Percentiles rank a stretch among this genome's conserved stretches.
These are phyloP conservation scores for Conus betulinus DNA, from an alignment of 1,140 invertebrate genomes.

Conservation along the genomic window DNA sequence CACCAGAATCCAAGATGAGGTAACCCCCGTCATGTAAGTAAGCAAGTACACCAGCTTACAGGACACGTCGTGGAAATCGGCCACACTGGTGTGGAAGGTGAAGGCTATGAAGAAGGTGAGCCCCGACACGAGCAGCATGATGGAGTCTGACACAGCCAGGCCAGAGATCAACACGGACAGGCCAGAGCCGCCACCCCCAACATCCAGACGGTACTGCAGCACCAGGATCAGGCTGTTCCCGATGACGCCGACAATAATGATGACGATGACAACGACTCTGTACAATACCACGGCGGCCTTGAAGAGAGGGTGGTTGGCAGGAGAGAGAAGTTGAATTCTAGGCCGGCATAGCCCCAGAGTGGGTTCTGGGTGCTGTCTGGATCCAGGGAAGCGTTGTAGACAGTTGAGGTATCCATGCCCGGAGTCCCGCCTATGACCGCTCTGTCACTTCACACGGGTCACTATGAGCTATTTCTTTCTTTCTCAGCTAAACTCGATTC, in stretches of 20 bases:
- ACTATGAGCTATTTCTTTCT: too few species aligned
- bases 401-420: too few species aligned
- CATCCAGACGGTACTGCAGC: neutral
- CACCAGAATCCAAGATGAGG: conserved; percentile 5
- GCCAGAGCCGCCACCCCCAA: neutral
- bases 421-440: too few species aligned
- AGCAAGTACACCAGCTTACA: conserved; percentile 5
- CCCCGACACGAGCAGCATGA: neutral
- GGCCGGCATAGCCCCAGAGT: neutral
- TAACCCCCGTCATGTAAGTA: neutral
- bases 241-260: neutral
- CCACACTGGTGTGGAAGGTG: neutral
- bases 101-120: neutral
- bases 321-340: neutral
- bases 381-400: neutral
- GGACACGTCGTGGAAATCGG: neutral
- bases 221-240: conserved; percentile 13
- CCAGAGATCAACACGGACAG: conserved; percentile 15
- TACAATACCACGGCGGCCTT: neutral
- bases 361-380: neutral
- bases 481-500: too few species aligned
- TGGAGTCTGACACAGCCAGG: neutral
- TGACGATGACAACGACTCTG: neutral
- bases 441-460: too few species aligned
- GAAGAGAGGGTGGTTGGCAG: neutral